Base-by-base conservation (phyloP, 2,797 vertebrate species). In the Sebastes steindachneri region DNA sequence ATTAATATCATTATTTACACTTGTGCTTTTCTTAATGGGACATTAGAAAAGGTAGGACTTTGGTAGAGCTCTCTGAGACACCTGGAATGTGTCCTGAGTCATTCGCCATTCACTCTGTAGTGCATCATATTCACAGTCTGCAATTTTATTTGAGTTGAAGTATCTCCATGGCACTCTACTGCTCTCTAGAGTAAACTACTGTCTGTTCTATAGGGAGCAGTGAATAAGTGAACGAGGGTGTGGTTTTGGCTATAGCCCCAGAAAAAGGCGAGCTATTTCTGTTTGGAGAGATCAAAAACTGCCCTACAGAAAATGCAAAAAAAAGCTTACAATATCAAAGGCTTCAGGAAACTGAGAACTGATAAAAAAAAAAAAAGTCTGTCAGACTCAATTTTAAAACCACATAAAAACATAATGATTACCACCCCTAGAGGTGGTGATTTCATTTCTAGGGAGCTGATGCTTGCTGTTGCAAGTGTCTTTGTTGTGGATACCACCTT, bases 401-500 rank as follows among this genome's bases (percentile, higher is more conserved):
- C 29, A 53, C 3, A 26, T 17, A 64, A 28, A 66, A 12, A 29
- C 23, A 48, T 53, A 10, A 14, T 64, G 48, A 75, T 57, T 72
- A 57, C 23, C 55, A 66, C 31, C 17, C 25, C 59, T 63, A 15
- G 48, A 65, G 35, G 63, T 62, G 15, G 14, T 17, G 55, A 31
- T 68, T 45, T 72, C 1, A 60, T 59, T 69, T 66, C 29, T 6
- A 35, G 19, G 25, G 33, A 76, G 72, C 37, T 41, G 77, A 60
- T 78, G 74, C 57, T 51, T 59, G 8, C 28, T 65, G 68, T 83
- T 77, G 31, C 33, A 25, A 25, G 7, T 64, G 9, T 76, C 57
- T 77, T 75, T 71, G 23, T 70, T 80, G 64, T 77, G 28, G 62
- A 57, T 57, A 58, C 12, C 66, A 35, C 5, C 17, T 83, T 65